Evolutionary conservation across 2,888 invertebrate genomes (phyloP), one percentile per base, ranked within the genome.

Genomic region (Drosophila limbata): DNA sequence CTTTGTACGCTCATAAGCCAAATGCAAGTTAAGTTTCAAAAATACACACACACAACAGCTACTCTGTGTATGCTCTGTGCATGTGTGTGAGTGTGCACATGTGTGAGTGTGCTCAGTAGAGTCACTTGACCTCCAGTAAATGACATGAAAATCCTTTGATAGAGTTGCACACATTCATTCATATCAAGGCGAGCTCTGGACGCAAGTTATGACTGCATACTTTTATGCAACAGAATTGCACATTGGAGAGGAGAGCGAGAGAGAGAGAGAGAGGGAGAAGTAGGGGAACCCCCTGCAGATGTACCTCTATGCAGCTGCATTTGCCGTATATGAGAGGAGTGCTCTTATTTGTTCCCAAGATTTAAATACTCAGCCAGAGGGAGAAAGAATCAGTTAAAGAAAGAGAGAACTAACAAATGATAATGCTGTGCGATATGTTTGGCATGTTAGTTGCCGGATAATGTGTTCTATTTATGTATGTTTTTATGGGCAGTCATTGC

Each of bases 91-190:
- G 25, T 44, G 21, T 53, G 52, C n/a, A n/a, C n/a, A n/a, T 17
- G 62, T 59, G 39, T 40, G 45, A 48, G 28, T 74, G 39, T 60
- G 62, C 62, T 61, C 40, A 48, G 42, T 50, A 70, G 68, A 57
- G 45, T 74, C 75, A 72, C 77, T 84, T 84, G 83, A 84, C 84
- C 83, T 74, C 71, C 59, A 77, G 79, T 68, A 83, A 84, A 84
- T 84, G 77, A 74, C 79, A 84, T 77, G 79, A 69, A 84, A 84
- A 84, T 84, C 81, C 80, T 75, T 79, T 84, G 82, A 84, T 82
- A 82, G 79, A 83, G 73, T 59, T 73, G 60, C 68, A 72, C 69
- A 80, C 81, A 83, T 84, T 71, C 78, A 73, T 80, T 80, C 83
- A 79, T 81, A 83, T 79, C 81, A 81, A 73, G 76, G 50, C 70